Conservation (phyloP, 2,888 invertebrate species). For the Pedicia rivosa region DNA sequence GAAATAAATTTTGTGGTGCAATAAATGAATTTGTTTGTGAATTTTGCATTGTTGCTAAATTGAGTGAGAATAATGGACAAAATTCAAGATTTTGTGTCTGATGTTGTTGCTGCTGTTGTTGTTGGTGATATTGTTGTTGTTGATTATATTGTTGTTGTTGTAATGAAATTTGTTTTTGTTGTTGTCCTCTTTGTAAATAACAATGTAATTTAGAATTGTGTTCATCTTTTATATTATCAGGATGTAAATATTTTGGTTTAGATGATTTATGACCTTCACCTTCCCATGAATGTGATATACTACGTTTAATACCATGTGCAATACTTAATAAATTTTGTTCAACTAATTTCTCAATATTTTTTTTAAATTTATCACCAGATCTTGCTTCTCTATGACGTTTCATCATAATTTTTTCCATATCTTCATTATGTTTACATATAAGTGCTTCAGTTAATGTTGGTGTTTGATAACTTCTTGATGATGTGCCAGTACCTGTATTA, state of each 20-base stretch:
- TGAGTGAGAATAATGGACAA: slow-evolving; percentile 44
- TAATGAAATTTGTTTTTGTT: no score
- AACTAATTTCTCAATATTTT: slow-evolving; percentile 25
- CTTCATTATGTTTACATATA: slow-evolving; percentile 56
- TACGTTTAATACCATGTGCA: slow-evolving; percentile 42
- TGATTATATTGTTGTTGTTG: no score
- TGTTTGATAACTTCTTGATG: slow-evolving; percentile 30
- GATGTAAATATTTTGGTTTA: no score
- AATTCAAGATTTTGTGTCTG: slow-evolving; percentile 30
- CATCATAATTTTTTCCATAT: slow-evolving; percentile 66
- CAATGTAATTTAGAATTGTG: no score
- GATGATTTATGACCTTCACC: slow-evolving; percentile 38
- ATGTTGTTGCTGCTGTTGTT: no score
- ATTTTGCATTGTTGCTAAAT: slow-evolving; percentile 24
- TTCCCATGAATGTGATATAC: slow-evolving; percentile 43
- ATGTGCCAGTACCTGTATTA: slow-evolving; percentile 29
- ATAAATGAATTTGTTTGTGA: slow-evolving; percentile 20
- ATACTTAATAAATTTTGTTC: slow-evolving; percentile 13
- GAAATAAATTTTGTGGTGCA: slow-evolving; percentile 29
- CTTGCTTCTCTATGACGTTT: slow-evolving; percentile 51
- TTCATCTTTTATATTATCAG: no score
- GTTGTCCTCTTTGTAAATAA: no score
- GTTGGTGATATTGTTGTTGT: no score
- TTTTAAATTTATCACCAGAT: slow-evolving; percentile 32
- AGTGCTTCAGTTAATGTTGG: slow-evolving; percentile 42